phyloP scores from a whole-genome alignment of 2,113 vertebrate species.

The Alouatta palliata region DNA sequence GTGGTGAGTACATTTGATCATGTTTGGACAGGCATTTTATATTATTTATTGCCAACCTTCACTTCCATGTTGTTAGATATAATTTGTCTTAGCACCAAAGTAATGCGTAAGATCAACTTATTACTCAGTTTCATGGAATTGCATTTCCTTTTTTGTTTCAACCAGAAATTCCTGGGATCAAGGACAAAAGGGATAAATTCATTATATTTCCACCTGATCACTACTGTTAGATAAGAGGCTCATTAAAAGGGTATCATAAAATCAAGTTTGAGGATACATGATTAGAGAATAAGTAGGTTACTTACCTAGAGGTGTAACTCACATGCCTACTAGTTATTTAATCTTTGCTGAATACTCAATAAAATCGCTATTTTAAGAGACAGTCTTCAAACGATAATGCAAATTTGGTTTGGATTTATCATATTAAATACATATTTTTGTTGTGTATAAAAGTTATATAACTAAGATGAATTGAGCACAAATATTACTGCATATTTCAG shows the following conservation, averaged over 20 bases:
- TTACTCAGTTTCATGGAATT: neutral
- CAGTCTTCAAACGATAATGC: neutral
- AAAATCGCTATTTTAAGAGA: neutral
- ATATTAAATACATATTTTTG: neutral
- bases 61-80: neutral
- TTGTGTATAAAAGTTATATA: neutral
- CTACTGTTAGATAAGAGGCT: neutral
- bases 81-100: neutral
- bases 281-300: slow-evolving; percentile 39
- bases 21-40: neutral
- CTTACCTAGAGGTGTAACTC: neutral
- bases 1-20: neutral
- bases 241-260: slow-evolving; percentile 50
- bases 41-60: neutral
- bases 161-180: slow-evolving; percentile 32
- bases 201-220: neutral
- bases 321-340: slow-evolving; percentile 5
- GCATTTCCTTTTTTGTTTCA: slow-evolving; percentile 4
- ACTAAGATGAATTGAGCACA: neutral
- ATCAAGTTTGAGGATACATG: slow-evolving; percentile 19
- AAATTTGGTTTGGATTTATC: neutral
- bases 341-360: neutral
- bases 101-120: neutral
- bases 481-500: neutral
- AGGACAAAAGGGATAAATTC: slow-evolving; percentile 22